phyloP scores from a whole-genome alignment of 2,888 invertebrate genomes.

The Polydrusus pterygomalis region DNA sequence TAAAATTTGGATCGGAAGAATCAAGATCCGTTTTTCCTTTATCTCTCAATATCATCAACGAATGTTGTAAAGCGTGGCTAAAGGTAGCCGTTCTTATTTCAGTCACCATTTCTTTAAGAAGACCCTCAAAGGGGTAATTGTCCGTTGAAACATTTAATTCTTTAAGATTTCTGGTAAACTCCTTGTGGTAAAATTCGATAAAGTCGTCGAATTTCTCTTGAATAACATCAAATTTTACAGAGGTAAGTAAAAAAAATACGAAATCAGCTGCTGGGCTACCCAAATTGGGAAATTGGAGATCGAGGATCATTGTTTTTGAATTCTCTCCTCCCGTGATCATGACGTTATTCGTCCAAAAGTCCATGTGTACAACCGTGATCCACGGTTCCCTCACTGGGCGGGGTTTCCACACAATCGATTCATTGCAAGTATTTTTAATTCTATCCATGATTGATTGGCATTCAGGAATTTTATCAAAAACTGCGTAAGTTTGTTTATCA shows the following conservation, averaged over 20 bases:
- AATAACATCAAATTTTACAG: constrained; percentile 23
- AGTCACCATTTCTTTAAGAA: constrained; percentile 31
- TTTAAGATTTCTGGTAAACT: constrained; percentile 43
- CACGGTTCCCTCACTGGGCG: constrained; percentile 26
- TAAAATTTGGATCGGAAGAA: constrained; percentile 21
- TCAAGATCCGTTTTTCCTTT: constrained; percentile 16
- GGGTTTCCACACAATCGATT: constrained; percentile 12
- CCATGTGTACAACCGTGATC: constrained; percentile 38
- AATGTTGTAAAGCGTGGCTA: constrained; percentile 14
- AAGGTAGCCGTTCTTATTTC: constrained; percentile 27
- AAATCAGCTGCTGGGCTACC: constrained; percentile 33
- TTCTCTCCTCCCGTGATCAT: constrained; percentile 32
- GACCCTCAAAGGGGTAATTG: constrained; percentile 30
- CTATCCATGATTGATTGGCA: constrained; percentile 4
- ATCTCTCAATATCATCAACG: neutral
- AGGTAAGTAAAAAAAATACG: constrained; percentile 35
- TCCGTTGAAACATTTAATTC: constrained; percentile 26
- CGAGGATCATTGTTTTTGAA: constrained; percentile 33
- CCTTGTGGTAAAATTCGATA: constrained; percentile 33
- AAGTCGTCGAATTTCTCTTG: constrained; percentile 22
- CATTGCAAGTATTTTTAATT: neutral
- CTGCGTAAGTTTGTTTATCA: neutral
- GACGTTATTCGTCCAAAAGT: constrained; percentile 52
- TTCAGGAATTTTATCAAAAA: constrained; percentile 12
- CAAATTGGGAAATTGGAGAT: constrained; percentile 28